Evolutionary conservation across 2,797 vertebrate genomes (phyloP), one percentile per base, ranked within the genome.

Genomic region (Galago senegalensis): DNA sequence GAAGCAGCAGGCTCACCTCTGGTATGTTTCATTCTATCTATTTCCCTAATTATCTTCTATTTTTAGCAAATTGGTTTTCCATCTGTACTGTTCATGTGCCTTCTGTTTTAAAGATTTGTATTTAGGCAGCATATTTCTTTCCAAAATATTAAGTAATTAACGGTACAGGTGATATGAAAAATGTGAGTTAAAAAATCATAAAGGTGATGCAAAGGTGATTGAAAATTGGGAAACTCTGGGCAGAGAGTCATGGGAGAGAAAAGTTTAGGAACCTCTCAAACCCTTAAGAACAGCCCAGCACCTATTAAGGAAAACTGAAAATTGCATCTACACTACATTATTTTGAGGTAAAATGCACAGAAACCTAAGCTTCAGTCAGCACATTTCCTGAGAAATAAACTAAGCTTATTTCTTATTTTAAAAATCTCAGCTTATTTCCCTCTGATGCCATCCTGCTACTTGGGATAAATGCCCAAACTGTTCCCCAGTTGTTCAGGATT

Each of bases 401-500:
- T 61, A 21, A 69, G 29, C 63, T 81, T 73, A 27, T 34, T 56
- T 85, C 31, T 69, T 58, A 49, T 63, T 70, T 73, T 27, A 75
- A 69, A 75, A 31, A 31, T 29, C 46, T 23, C 46, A 67, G 76
- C 58, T 67, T 29, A 31, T 43, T 61, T 43, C 21, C 37, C n/a
- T 84, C 70, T 23, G 53, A 76, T 31, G 46, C 70, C 72, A 13
- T 56, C 81, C 20, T 73, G 20, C 49, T 16, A 25, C 69, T 37
- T 56, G 43, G 34, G 31, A 73, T 25, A 37, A 49, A 49, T 3
- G 18, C 65, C 75, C 46, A 63, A 5, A 46, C 0, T 2, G 27
- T 7, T 31, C 13, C 25, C 5, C 10, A 3, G 11, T 1, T 4
- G 40, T 2, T 20, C 17, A 3, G n/a, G 25, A 20, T 40, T 25